Base-by-base conservation (phyloP, 2,797 vertebrate species). In the Premnoplex brunnescens region DNA sequence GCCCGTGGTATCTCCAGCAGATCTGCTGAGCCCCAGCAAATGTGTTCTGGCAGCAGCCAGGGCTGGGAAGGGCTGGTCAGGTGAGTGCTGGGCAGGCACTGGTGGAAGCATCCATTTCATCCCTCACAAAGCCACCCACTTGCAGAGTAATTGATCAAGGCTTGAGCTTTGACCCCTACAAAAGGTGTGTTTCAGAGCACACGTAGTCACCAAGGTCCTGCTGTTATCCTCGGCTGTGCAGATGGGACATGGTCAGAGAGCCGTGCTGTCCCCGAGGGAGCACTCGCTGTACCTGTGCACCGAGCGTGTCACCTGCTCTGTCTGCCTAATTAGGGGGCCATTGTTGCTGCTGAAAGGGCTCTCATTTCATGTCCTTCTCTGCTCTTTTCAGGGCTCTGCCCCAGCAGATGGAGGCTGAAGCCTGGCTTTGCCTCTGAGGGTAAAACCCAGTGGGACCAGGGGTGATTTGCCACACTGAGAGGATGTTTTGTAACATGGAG, bases 311-410 rank as follows among this genome's bases (percentile, higher is more conserved):
- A 17, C 78, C 76, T 2, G 44, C 88, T 94, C 75, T 10, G 14
- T 5, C 34, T 4, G 8, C 14, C 58, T 93, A 52, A 89, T 95
- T 68, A 88, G 6, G 62, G 49, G 27, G 32, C 12, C 66, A 64
- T 96, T 90, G 85, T 92, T 19, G 4, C 56, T 52, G 36, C 48
- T 71, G 58, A 85, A 86, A 88, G 82, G 67, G 44, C 58, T 85
- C 69, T 66, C 24, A 1, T 93, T 95, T 91, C 74, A 87, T 51
- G 87, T 73, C 73, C 21, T 74, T 59, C 72, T 83, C 30, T 69
- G 66, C 82, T 88, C 95, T 84, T 94, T 91, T 79, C 81, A 92
- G 59, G 14, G 32, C 69, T 71, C 66, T 71, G 26, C 9, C 32
- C 52, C 51, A 67, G 69, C 22, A 85, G 77, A 26, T 27, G n/a